Conservation (phyloP, 2,888 invertebrate genomes). For the Mythimna lalbum region DNA sequence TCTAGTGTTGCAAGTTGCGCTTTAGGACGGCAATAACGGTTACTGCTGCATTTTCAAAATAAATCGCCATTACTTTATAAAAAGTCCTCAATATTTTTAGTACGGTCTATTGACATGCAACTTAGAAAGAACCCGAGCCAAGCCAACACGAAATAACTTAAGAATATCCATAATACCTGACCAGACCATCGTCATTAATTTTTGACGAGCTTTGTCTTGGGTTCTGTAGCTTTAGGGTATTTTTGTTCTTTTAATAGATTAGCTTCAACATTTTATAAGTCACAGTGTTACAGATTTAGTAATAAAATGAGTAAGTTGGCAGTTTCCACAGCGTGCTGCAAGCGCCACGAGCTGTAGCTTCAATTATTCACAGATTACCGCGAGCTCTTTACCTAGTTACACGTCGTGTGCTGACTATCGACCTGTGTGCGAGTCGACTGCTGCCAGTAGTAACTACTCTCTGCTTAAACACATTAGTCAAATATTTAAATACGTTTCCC, state of each 20-base stretch:
- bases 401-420: neutral
- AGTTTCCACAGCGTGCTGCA: constrained; percentile 8
- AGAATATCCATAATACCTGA: neutral
- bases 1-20: too few species aligned
- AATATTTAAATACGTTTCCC: constrained; percentile 7
- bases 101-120: too few species aligned
- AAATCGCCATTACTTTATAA: too few species aligned
- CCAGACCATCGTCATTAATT: neutral
- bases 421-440: neutral
- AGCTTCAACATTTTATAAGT: neutral
- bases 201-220: neutral
- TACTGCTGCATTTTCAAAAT: too few species aligned
- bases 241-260: neutral
- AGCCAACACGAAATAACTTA: neutral
- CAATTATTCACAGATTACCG: constrained; percentile 35
- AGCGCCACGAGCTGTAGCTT: neutral
- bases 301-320: neutral
- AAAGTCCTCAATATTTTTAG: too few species aligned
- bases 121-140: neutral
- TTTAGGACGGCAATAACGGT: too few species aligned
- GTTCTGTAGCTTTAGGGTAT: neutral
- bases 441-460: neutral
- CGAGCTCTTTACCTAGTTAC: constrained; percentile 27
- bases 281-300: constrained; percentile 7
- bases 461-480: constrained; percentile 9